Evolutionary conservation across 2,113 vertebrate species (phyloP).

Genomic region (Oncorhynchus masou): DNA sequence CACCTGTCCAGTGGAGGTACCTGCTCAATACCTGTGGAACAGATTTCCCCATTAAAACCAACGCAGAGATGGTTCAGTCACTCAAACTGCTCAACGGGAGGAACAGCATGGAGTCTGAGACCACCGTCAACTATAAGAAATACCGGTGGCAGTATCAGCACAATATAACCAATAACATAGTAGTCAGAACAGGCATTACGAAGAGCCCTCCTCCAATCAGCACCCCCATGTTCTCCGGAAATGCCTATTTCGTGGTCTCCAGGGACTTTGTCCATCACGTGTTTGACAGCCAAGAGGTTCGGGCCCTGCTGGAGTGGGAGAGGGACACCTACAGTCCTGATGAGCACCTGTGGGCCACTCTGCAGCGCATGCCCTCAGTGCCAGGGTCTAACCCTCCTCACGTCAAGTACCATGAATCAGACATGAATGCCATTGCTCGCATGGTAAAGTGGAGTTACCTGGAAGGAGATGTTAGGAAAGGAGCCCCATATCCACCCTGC

Average conservation of each 20-base stretch:
- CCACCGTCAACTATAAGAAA: slow-evolving; percentile 61
- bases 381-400: slow-evolving; percentile 77
- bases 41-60: slow-evolving; percentile 79
- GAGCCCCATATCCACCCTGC: slow-evolving; percentile 77
- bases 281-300: slow-evolving; percentile 60
- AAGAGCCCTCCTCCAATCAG: too few relatives aligned
- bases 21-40: slow-evolving; percentile 82
- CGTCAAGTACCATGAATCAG: slow-evolving; percentile 53
- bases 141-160: slow-evolving; percentile 78
- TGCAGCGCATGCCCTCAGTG: slow-evolving; percentile 79
- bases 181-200: slow-evolving; percentile 38
- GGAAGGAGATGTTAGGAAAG: slow-evolving; percentile 75
- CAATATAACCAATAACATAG: slow-evolving; percentile 30
- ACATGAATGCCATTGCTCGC: slow-evolving; percentile 82
- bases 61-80: slow-evolving; percentile 77
- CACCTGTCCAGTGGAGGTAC: slow-evolving; percentile 79
- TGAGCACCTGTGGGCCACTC: slow-evolving; percentile 91
- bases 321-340: slow-evolving; percentile 92
- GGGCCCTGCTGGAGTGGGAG: slow-evolving; percentile 80
- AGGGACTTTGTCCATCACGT: slow-evolving; percentile 81
- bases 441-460: slow-evolving; percentile 81
- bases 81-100: slow-evolving; percentile 78
- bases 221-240: slow-evolving; percentile 79
- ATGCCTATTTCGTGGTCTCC: slow-evolving; percentile 81
- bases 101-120: slow-evolving; percentile 86